Evolutionary conservation across 2,888 invertebrate species (phyloP).

Genomic region (Tetranychus truncatus): DNA sequence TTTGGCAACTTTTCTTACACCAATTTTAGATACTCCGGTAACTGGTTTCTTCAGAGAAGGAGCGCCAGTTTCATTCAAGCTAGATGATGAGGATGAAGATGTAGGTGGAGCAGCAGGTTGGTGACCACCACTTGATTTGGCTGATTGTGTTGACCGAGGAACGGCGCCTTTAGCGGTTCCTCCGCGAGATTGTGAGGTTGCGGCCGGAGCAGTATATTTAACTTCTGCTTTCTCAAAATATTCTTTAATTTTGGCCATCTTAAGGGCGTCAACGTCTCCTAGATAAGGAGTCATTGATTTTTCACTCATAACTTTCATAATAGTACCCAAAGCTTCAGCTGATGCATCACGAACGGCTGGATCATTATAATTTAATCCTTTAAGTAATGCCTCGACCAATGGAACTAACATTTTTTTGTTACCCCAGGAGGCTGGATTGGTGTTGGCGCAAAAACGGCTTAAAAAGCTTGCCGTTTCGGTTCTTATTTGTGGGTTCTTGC

Average conservation of each 20-base stretch:
- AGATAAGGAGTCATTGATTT: constrained; percentile 68
- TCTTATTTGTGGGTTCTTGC: constrained; percentile 77
- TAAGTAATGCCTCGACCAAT: constrained; percentile 54
- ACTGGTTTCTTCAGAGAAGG: constrained; percentile 9
- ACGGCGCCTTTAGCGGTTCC: not conserved
- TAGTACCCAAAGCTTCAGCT: constrained; percentile 78
- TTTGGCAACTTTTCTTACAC: constrained; percentile 1
- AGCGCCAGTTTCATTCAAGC: constrained; percentile 34
- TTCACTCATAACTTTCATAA: constrained; percentile 81
- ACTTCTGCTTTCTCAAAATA: constrained; percentile 70
- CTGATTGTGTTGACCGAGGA: not conserved
- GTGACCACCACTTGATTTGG: not conserved
- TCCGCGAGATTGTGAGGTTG: not conserved
- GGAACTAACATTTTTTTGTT: constrained; percentile 77
- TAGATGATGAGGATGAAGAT: constrained; percentile 35
- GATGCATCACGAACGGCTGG: constrained; percentile 77
- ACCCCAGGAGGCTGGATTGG: constrained; percentile 51
- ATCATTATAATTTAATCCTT: constrained; percentile 46
- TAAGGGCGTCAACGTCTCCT: constrained; percentile 68
- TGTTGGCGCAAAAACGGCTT: constrained; percentile 59
- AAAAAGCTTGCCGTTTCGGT: constrained; percentile 68
- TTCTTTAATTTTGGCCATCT: constrained; percentile 80
- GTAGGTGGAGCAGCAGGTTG: constrained; percentile 28
- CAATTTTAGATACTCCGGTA: constrained; percentile 34
- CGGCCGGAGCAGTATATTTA: constrained; percentile 16